Conservation (phyloP, 2,113 vertebrate genomes). For the Cathartes aura region DNA sequence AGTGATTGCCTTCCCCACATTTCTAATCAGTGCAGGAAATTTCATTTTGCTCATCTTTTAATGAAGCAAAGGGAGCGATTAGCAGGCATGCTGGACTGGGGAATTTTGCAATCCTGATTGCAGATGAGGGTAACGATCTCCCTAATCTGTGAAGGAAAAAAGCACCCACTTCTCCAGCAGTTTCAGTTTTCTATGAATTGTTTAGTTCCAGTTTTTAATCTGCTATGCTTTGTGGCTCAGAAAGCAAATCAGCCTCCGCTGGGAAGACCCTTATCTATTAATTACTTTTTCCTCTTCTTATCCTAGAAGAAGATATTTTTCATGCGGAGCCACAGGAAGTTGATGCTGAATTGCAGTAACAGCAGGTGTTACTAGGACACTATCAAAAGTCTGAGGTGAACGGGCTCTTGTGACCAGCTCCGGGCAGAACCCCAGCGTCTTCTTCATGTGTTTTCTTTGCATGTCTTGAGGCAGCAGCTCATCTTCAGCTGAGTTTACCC, state of each 20-base stretch:
- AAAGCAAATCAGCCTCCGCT: not conserved
- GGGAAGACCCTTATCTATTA: conserved; percentile 42
- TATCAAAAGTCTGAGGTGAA: not conserved
- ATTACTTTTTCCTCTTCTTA: conserved; percentile 21
- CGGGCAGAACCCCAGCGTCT: not conserved
- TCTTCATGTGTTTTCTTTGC: not conserved
- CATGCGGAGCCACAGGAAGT: not conserved
- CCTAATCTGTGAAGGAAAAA: not conserved
- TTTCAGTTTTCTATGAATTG: not conserved
- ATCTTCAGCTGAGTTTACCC: not conserved
- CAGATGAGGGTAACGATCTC: not conserved
- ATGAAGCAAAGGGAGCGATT: not conserved
- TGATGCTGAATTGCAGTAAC: not conserved
- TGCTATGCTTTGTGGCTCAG: not conserved
- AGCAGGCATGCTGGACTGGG: not conserved
- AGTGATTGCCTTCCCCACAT: not conserved
- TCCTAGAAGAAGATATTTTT: not conserved
- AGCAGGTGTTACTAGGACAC: not conserved
- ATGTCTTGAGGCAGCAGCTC: not conserved
- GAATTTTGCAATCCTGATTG: not conserved
- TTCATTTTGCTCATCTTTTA: not conserved
- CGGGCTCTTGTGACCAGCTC: not conserved
- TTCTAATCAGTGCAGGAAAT: not conserved
- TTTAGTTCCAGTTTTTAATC: not conserved
- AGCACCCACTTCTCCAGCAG: not conserved